Percentiles rank a stretch among this genome's conserved stretches.
Evolutionary conservation across 2,888 invertebrate genomes (phyloP).

Genomic region (Cosmopolites sordidus): DNA sequence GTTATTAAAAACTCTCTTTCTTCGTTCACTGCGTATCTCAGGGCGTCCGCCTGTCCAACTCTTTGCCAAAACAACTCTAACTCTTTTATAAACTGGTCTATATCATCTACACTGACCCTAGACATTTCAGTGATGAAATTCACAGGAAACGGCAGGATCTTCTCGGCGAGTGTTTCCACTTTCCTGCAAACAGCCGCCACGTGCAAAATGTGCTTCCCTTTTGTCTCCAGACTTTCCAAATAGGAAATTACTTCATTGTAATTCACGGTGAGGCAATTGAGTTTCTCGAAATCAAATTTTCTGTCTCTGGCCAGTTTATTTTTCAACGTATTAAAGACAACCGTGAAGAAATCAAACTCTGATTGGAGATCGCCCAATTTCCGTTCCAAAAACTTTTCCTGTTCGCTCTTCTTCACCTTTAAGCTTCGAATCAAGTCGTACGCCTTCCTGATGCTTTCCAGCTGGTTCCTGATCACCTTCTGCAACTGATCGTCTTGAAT

Average conservation of each 20-base stretch:
- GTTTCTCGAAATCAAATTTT: constrained; percentile 51
- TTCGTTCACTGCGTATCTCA: constrained; percentile 39
- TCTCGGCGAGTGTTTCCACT: constrained; percentile 61
- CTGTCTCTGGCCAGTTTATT: constrained; percentile 52
- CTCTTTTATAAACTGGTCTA: constrained; percentile 23
- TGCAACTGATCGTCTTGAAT: constrained; percentile 37
- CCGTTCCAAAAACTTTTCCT: constrained; percentile 27
- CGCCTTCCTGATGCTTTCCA: constrained; percentile 32
- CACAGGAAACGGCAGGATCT: constrained; percentile 46
- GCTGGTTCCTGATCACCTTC: constrained; percentile 33
- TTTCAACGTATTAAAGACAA: constrained; percentile 47
- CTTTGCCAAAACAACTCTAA: constrained; percentile 42
- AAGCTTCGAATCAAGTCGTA: constrained; percentile 35
- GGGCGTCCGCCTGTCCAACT: constrained; percentile 38
- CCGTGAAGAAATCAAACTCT: constrained; percentile 45
- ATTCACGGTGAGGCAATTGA: constrained; percentile 58
- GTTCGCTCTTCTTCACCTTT: constrained; percentile 31
- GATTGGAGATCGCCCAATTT: constrained; percentile 34
- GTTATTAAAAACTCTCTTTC: constrained; percentile 39
- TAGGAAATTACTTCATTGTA: constrained; percentile 57
- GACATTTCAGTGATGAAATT: constrained; percentile 17
- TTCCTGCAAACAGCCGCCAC: constrained; percentile 62
- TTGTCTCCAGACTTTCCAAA: constrained; percentile 53
- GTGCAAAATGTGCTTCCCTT: constrained; percentile 59
- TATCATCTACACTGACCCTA: constrained; percentile 10